Conservation (phyloP, 1,140 invertebrate species). For the Aphidius ervi region DNA sequence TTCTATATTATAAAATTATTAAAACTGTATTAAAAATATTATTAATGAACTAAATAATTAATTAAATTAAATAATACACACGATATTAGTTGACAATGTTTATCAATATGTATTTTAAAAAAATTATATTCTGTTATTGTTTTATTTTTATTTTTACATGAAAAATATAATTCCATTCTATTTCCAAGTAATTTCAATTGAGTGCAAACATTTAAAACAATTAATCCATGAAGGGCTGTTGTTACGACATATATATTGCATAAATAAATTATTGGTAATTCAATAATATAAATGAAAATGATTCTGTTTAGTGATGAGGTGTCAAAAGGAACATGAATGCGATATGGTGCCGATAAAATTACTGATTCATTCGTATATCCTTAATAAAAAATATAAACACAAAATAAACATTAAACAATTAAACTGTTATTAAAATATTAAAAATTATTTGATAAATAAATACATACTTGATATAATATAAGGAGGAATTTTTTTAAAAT, state of each 20-base stretch:
- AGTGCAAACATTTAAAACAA: slow-evolving; percentile 7
- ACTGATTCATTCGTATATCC: slow-evolving; percentile 3
- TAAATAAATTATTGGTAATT: neutral
- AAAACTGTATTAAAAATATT: neutral
- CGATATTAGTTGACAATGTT: neutral
- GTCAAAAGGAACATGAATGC: neutral
- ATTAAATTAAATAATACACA: neutral
- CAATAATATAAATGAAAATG: neutral
- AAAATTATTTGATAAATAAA: too few relatives aligned
- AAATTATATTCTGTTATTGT: neutral
- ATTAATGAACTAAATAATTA: neutral
- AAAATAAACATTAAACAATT: neutral
- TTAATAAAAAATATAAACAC: neutral
- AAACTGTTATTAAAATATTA: too few relatives aligned
- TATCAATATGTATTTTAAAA: neutral
- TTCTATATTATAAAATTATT: neutral
- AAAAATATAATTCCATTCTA: neutral
- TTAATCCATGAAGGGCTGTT: neutral
- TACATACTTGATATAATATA: too few relatives aligned
- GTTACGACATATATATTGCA: neutral
- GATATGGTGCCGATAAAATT: neutral
- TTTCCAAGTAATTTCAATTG: slow-evolving; percentile 3
- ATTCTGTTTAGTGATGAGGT: neutral
- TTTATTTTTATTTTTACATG: neutral
- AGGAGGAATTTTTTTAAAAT: too few relatives aligned